phyloP scores from a whole-genome alignment of 2,888 invertebrate species.

The Andrena bicolor region DNA sequence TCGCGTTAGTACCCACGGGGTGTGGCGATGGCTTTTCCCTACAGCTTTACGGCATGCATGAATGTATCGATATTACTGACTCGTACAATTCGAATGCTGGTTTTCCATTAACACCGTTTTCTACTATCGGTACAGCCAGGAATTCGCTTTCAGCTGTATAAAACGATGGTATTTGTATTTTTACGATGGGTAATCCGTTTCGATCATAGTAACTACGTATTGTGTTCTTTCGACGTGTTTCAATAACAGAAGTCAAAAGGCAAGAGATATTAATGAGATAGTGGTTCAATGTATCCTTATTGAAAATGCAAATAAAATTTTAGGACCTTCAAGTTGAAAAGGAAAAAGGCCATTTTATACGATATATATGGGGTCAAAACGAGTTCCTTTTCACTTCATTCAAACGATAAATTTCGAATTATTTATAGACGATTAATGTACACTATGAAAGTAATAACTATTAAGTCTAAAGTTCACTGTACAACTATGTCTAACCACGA shows the following conservation, averaged over 20 bases:
- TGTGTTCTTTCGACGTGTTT: neutral
- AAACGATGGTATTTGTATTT: conserved; percentile 35
- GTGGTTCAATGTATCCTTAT: too few relatives aligned
- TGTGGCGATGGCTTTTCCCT: conserved; percentile 16
- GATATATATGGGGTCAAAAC: too few relatives aligned
- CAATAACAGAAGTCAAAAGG: neutral
- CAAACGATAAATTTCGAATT: too few relatives aligned
- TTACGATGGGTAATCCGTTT: neutral
- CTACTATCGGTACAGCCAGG: conserved; percentile 11
- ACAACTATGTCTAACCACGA: too few relatives aligned
- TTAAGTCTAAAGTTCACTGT: too few relatives aligned
- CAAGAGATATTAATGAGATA: neutral
- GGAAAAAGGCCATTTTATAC: too few relatives aligned
- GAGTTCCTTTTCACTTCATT: too few relatives aligned
- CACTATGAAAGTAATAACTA: too few relatives aligned
- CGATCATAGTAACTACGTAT: conserved; percentile 12
- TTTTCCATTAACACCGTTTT: conserved; percentile 63
- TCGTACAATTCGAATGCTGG: conserved; percentile 18
- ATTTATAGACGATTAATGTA: too few relatives aligned
- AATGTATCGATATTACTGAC: conserved; percentile 31
- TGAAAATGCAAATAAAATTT: too few relatives aligned
- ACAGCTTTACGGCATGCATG: conserved; percentile 2
- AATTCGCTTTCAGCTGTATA: neutral
- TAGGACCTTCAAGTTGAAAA: too few relatives aligned
- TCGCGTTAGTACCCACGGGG: conserved; percentile 38